Conservation (phyloP, 2,113 vertebrate species). For the Paramisgurnus dabryanus region DNA sequence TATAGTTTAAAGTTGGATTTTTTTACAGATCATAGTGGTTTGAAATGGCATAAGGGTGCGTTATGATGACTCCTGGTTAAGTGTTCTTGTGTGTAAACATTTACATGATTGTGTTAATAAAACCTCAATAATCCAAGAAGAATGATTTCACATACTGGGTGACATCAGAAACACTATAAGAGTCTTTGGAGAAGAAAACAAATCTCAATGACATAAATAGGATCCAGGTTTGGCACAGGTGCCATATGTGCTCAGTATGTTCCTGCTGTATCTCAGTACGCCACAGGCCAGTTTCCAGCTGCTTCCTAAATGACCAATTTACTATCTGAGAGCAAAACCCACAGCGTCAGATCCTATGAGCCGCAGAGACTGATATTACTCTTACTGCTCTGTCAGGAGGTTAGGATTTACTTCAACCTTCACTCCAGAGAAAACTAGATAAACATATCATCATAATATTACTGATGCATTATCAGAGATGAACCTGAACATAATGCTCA, state of each 20-base stretch:
- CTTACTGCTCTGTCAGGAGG: constrained; percentile 52
- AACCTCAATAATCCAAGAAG: no score
- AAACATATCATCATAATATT: no score
- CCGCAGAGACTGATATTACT: constrained; percentile 64
- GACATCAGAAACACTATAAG: no score
- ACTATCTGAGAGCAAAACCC: constrained; percentile 65
- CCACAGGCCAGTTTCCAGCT: constrained; percentile 68
- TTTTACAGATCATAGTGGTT: no score
- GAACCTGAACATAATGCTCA: not conserved
- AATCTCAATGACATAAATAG: no score
- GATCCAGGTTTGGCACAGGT: constrained; percentile 60
- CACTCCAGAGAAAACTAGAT: not conserved
- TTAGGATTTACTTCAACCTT: not conserved
- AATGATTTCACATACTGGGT: no score
- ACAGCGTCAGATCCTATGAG: constrained; percentile 70
- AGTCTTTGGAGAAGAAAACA: no score
- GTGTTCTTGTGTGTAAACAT: no score
- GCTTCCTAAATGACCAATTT: constrained; percentile 76
- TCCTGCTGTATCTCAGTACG: constrained; percentile 63
- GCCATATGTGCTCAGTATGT: constrained; percentile 67
- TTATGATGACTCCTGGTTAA: no score
- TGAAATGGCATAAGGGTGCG: no score
- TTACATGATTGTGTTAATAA: no score
- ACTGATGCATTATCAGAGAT: not conserved
- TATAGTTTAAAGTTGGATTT: no score